Evolutionary conservation across 2,888 invertebrate genomes (phyloP).

Genomic region (Drosophila testacea): DNA sequence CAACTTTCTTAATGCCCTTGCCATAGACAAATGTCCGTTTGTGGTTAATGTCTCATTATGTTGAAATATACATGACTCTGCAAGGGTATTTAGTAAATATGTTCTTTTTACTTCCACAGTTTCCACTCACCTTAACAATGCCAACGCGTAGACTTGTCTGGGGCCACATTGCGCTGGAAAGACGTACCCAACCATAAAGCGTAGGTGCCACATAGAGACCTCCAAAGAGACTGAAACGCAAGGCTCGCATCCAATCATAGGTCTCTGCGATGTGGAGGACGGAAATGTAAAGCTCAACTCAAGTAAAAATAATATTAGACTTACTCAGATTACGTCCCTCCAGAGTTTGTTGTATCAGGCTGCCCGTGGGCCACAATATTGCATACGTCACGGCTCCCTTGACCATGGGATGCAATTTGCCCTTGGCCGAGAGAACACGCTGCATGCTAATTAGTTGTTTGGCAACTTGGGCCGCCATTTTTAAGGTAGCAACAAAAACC

Average conservation of each 20-base stretch:
- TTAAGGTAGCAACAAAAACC: constrained; percentile 5
- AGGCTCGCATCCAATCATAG: constrained; percentile 89
- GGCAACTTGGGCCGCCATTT: constrained; percentile 46
- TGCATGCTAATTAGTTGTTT: constrained; percentile 51
- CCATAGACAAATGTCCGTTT: no score
- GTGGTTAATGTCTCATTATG: no score
- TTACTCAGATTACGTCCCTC: constrained; percentile 88
- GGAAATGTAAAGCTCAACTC: not conserved
- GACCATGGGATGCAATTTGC: constrained; percentile 82
- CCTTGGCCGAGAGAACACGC: constrained; percentile 39
- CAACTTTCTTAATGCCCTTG: no score
- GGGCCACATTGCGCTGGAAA: constrained; percentile 91
- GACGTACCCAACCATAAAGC: constrained; percentile 91
- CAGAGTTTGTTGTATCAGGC: constrained; percentile 90
- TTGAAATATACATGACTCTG: no score
- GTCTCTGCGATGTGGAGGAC: constrained; percentile 81
- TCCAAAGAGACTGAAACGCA: constrained; percentile 91
- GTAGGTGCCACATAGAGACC: constrained; percentile 92
- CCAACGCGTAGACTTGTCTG: constrained; percentile 89
- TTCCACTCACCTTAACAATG: constrained; percentile 87
- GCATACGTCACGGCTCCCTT: constrained; percentile 89
- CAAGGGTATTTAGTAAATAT: not conserved
- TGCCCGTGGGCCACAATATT: constrained; percentile 90
- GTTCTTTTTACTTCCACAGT: no score
- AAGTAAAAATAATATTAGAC: constrained; percentile 63